A percentile compares a stretch with the other conserved stretches of the same genome.
Evolutionary conservation across 1,140 invertebrate species (phyloP).

Genomic region (Luehdorfia chinensis): DNA sequence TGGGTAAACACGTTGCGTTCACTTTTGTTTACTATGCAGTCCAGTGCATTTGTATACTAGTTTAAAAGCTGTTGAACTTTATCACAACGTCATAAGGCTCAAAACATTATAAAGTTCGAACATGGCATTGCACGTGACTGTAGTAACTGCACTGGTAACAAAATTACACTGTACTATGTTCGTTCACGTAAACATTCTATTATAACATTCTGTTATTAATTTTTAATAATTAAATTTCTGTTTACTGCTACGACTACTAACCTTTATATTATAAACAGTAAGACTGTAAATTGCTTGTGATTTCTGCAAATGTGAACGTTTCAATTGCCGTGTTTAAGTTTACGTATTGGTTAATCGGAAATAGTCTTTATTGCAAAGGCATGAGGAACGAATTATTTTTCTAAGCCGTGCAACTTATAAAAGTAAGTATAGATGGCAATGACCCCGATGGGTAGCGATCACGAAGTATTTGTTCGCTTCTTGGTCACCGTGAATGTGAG

Average conservation of each 20-base stretch:
- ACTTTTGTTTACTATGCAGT: too few species aligned
- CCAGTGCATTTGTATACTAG: too few species aligned
- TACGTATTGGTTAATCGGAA: not conserved
- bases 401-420: not conserved
- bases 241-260: not conserved
- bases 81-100: too few species aligned
- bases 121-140: too few species aligned
- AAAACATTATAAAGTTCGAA: too few species aligned
- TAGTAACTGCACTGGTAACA: too few species aligned
- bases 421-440: not conserved
- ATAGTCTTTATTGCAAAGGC: not conserved
- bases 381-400: not conserved
- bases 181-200: slow-evolving; percentile 15
- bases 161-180: too few species aligned
- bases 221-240: not conserved
- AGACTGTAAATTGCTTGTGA: slow-evolving; percentile 12
- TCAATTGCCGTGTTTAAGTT: not conserved
- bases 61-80: too few species aligned
- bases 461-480: slow-evolving; percentile 15
- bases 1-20: too few species aligned
- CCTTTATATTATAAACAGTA: not conserved
- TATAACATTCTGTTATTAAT: too few species aligned
- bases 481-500: slow-evolving; percentile 10
- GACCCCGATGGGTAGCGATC: slow-evolving; percentile 16
- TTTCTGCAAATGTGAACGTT: not conserved